Conservation (phyloP, 2,888 invertebrate species). For the Eumerus sabulonum region DNA sequence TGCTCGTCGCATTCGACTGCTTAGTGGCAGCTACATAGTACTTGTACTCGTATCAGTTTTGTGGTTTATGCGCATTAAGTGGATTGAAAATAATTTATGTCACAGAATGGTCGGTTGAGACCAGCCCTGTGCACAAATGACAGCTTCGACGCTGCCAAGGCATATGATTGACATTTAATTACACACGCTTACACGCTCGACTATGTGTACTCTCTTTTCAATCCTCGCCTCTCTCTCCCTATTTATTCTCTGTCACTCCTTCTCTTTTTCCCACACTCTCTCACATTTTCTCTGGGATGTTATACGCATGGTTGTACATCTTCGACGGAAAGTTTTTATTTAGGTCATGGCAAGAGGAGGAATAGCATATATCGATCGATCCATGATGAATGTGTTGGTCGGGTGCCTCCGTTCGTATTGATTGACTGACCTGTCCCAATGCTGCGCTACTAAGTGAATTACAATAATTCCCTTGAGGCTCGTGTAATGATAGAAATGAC, state of each 20-base stretch:
- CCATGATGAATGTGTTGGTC: neutral
- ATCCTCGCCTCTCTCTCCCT: too few relatives aligned
- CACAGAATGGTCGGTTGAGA: neutral
- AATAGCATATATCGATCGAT: slow-evolving; percentile 61
- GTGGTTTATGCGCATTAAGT: slow-evolving; percentile 19
- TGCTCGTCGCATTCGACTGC: too few relatives aligned
- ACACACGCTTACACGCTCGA: slow-evolving; percentile 51
- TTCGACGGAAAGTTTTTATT: slow-evolving; percentile 38
- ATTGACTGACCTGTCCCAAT: slow-evolving; percentile 68
- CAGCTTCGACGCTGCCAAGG: slow-evolving; percentile 20
- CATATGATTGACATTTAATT: slow-evolving; percentile 66
- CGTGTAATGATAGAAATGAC: slow-evolving; percentile 12
- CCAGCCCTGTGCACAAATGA: slow-evolving; percentile 33
- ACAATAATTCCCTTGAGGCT: slow-evolving; percentile 41
- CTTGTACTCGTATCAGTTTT: slow-evolving; percentile 11
- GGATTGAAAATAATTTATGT: slow-evolving; percentile 23
- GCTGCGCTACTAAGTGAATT: slow-evolving; percentile 59
- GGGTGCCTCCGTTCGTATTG: slow-evolving; percentile 39
- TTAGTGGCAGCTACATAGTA: too few relatives aligned
- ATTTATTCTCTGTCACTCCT: neutral
- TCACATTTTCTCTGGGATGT: neutral
- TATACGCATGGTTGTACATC: slow-evolving; percentile 15
- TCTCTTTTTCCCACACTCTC: neutral
- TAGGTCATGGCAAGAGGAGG: slow-evolving; percentile 64
- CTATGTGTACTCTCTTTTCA: neutral